Percentiles rank a stretch among this genome's conserved stretches.
These are phyloP conservation scores for Aleiodes sp. DNA, from an alignment of 1,140 invertebrate genomes.

Conservation along the genomic window DNA sequence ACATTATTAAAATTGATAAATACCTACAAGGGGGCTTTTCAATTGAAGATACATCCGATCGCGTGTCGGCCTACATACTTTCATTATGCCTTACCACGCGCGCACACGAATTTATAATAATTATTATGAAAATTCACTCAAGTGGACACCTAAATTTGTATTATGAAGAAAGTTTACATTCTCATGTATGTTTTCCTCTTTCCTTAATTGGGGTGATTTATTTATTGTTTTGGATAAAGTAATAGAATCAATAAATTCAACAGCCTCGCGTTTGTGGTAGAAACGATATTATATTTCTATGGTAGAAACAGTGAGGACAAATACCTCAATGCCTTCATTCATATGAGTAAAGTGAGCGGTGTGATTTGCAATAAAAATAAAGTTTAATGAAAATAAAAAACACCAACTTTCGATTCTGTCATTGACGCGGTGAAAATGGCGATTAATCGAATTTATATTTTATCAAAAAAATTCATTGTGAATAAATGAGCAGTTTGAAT, in stretches of 20 bases:
- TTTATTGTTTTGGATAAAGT: no score
- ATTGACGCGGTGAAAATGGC: slow-evolving; percentile 13
- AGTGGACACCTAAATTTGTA: no score
- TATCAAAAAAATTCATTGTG: no score
- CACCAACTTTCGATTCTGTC: neutral
- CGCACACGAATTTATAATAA: neutral
- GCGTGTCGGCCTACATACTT: slow-evolving; percentile 36
- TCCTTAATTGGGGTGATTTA: no score
- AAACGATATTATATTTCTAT: no score
- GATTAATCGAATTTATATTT: slow-evolving; percentile 8
- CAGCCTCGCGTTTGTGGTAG: no score
- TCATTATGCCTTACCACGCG: slow-evolving; percentile 1
- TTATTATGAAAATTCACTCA: slow-evolving; percentile 1
- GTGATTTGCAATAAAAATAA: neutral
- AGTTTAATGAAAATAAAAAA: neutral
- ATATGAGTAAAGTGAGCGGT: slow-evolving; percentile 7
- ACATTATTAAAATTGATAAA: slow-evolving; percentile 35
- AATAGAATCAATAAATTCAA: no score
- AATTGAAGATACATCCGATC: slow-evolving; percentile 41
- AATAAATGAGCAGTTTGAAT: no score
- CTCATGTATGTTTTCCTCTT: no score
- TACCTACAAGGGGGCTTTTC: neutral
- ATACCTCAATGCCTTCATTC: slow-evolving; percentile 17
- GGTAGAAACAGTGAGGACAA: slow-evolving; percentile 15
- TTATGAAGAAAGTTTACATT: no score